phyloP scores from a whole-genome alignment of 2,888 invertebrate species.

The Esperia sulphurella region DNA sequence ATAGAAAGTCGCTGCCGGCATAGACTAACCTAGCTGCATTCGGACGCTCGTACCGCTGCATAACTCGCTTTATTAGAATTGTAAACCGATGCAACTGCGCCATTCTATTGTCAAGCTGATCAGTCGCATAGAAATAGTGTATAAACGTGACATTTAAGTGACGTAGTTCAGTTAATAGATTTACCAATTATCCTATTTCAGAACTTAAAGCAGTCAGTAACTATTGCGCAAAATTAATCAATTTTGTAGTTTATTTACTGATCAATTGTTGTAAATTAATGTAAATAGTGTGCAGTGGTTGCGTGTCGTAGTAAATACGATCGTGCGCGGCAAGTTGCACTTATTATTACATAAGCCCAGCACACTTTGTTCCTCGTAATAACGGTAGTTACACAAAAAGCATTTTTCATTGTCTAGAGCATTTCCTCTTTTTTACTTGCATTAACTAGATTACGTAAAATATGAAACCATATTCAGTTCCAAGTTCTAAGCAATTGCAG shows the following conservation, averaged over 20 bases:
- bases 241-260: not conserved
- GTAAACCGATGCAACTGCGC: conserved; percentile 45
- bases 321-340: conserved; percentile 12
- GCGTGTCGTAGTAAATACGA: not conserved
- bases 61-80: conserved; percentile 55
- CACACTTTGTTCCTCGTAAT: conserved; percentile 30
- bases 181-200: too few species aligned
- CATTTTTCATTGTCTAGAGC: conserved; percentile 74
- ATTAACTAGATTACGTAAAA: conserved; percentile 48
- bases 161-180: too few species aligned
- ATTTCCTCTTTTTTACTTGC: conserved; percentile 56
- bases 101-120: conserved; percentile 35
- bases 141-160: not conserved
- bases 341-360: not conserved
- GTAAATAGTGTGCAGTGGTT: not conserved
- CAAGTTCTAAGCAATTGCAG: conserved; percentile 2
- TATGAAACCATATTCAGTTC: conserved; percentile 14
- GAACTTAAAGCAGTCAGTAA: too few species aligned
- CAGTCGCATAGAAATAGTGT: conserved; percentile 22
- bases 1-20: conserved; percentile 69
- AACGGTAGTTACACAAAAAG: conserved; percentile 53
- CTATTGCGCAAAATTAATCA: not conserved
- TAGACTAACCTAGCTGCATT: conserved; percentile 67
- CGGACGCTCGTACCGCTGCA: conserved; percentile 59
- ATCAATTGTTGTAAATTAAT: not conserved